Evolutionary conservation across 2,113 vertebrate species (phyloP).

Genomic region (Hepsetus odoe): DNA sequence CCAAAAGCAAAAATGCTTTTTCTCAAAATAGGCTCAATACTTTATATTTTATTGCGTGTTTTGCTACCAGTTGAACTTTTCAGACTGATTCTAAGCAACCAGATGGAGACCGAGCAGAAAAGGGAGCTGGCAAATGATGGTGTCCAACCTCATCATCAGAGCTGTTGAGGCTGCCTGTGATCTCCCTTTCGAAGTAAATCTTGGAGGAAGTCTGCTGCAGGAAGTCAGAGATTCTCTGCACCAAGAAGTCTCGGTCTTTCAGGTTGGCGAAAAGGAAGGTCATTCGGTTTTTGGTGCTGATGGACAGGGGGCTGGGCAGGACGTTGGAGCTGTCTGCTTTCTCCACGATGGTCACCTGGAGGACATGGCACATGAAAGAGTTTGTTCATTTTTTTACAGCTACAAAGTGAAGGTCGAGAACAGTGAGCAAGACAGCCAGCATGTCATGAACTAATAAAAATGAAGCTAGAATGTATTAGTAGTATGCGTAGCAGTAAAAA

Average conservation of each 20-base stretch:
- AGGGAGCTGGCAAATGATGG: background rate
- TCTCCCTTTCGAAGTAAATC: constrained; percentile 88
- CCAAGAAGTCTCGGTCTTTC: constrained; percentile 95
- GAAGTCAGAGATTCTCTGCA: constrained; percentile 97
- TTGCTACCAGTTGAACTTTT: background rate
- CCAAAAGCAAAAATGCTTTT: no score
- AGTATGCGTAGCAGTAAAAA: no score
- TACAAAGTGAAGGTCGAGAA: background rate
- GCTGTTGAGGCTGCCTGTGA: constrained; percentile 86
- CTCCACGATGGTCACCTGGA: constrained; percentile 95
- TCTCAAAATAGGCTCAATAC: no score
- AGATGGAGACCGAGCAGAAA: background rate
- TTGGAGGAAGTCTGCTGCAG: constrained; percentile 94
- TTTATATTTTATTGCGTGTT: no score
- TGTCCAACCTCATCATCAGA: constrained; percentile 90
- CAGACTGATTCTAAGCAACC: background rate
- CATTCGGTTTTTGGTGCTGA: constrained; percentile 98
- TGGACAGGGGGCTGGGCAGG: constrained; percentile 92
- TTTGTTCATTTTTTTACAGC: background rate
- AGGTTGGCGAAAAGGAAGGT: constrained; percentile 97
- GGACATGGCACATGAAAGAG: constrained; percentile 13
- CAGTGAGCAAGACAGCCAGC: background rate
- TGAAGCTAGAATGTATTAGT: no score
- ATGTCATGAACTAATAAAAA: background rate
- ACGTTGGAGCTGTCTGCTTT: constrained; percentile 98